Base-by-base conservation (phyloP, 1,140 invertebrate genomes). In the Solenopsis fugax region DNA sequence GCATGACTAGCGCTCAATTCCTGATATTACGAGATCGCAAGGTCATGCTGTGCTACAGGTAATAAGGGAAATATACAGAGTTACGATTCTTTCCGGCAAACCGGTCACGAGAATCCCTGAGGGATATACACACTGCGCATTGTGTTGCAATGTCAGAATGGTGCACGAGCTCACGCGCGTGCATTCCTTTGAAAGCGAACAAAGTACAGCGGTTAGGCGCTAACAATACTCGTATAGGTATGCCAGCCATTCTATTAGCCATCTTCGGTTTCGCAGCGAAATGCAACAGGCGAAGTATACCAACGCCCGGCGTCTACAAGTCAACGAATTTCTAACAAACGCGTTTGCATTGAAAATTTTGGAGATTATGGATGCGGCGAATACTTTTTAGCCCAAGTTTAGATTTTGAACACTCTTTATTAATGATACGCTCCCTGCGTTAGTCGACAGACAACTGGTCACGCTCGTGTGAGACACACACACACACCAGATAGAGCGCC, bases 81-180 rank as follows among this genome's bases (percentile, higher is more conserved):
- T 45, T 67, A 80, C 69, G 64, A 89, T 89, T 88, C 84, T 89
- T 89, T 89, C 87, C 76, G 80, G 84, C 84, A 82, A 89, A 89
- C 88, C 87, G 76, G 84, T 89, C 88, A 89, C 88, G 88, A 89
- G 88, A 71, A 87, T 85, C 88, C 84, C 48, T 21, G 62, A 80
- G 75, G 62, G 60, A 86, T 80, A 69, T n/a, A 64, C 67, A 75
- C 75, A 86, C 73, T 64, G 65, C 88, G 76, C 75, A 89, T 89
- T 88, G 76, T 88, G 75, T 75, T 86, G 87, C 75, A 81, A 86
- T 88, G 87, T 86, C 82, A 81, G 82, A 89, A 89, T 71, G 52
- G 52, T 29, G 78, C 65, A 72, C 65, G 65, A 65, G 62, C 37
- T 50, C 73, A 24, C 86, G 77, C 71, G 58, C 50, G 75, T 18